Base-by-base conservation (phyloP, 2,797 vertebrate species). In the Phoeniculus purpureus region DNA sequence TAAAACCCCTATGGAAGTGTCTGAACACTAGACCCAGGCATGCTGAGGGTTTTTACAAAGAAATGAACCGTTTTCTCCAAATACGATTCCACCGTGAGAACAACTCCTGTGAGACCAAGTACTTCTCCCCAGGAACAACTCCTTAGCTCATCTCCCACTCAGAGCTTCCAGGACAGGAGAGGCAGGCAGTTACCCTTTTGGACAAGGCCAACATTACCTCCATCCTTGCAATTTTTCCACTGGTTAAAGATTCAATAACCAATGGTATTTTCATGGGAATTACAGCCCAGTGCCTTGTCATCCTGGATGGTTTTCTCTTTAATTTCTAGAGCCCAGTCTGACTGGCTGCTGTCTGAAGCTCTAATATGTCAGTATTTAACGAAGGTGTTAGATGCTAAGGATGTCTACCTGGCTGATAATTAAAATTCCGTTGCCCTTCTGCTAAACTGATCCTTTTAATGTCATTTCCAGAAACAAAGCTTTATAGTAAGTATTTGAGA, bases 381-480 rank as follows among this genome's bases (percentile, higher is more conserved):
- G 43, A 52, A 52, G 59, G 64, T 3, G 3, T 52, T 83, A 75
- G 19, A 31, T 59, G 71, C 32, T 62, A 50, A 62, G 68, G 45
- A 62, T n/a, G 50, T 45, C 26, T 79, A 7, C 64, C 15, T 50
- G 40, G 59, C 12, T 61, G 55, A 62, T 67, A 76, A 89, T 76
- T 75, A 83, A 75, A 86, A 94, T 83, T 76, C 73, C 74, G 58
- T 16, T 86, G 78, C 55, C 82, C 68, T 92, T 86, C 55, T 79
- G 45, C 45, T 77, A 74, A 81, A 88, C 23, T 11, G 52, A 65
- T 68, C 72, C 22, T 74, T 92, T 86, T 89, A 78, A 89, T 64
- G 47, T 78, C 58, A 82, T 47, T 66, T 66, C 27, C 45, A 80
- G 74, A 88, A 83, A 71, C 65, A 65, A 85, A 86, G 61, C 64